A percentile compares a stretch with the other conserved stretches of the same genome.
Conservation (phyloP, 1,140 invertebrate species). For the Psilanteris sp. region DNA sequence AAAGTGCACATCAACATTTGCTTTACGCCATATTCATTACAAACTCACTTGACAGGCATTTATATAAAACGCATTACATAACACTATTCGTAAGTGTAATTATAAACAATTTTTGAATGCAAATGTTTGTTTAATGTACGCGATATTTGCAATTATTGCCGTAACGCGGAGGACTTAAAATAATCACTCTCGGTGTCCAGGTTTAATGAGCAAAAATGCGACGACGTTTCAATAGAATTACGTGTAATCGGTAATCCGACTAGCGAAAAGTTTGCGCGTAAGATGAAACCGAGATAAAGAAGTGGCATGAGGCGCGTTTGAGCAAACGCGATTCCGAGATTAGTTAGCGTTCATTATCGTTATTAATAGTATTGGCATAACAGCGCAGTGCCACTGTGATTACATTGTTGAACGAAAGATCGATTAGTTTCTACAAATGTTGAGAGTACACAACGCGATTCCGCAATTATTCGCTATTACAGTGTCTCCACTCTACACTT, state of each 20-base stretch:
- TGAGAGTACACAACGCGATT: slow-evolving; percentile 45
- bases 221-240: slow-evolving; percentile 48
- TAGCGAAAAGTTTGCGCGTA: slow-evolving; percentile 9
- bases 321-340: slow-evolving; percentile 36
- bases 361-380: slow-evolving; percentile 60
- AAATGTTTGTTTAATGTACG: too few species aligned
- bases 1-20: too few species aligned
- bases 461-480: slow-evolving; percentile 65
- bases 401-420: slow-evolving; percentile 58
- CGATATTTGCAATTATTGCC: slow-evolving; percentile 10
- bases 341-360: slow-evolving; percentile 55
- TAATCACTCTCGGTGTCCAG: not conserved
- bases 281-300: slow-evolving; percentile 25
- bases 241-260: slow-evolving; percentile 18
- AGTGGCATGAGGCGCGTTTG: slow-evolving; percentile 10
- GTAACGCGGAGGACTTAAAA: slow-evolving; percentile 1
- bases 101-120: too few species aligned
- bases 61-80: too few species aligned
- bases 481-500: slow-evolving; percentile 55
- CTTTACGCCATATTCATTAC: too few species aligned
- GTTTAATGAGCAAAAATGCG: slow-evolving; percentile 35
- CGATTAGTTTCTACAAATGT: slow-evolving; percentile 65
- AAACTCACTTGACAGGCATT: too few species aligned
- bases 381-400: slow-evolving; percentile 33
- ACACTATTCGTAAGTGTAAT: too few species aligned